Evolutionary conservation across 1,140 invertebrate species (phyloP).

Genomic region (Drosophila parabipectinata): DNA sequence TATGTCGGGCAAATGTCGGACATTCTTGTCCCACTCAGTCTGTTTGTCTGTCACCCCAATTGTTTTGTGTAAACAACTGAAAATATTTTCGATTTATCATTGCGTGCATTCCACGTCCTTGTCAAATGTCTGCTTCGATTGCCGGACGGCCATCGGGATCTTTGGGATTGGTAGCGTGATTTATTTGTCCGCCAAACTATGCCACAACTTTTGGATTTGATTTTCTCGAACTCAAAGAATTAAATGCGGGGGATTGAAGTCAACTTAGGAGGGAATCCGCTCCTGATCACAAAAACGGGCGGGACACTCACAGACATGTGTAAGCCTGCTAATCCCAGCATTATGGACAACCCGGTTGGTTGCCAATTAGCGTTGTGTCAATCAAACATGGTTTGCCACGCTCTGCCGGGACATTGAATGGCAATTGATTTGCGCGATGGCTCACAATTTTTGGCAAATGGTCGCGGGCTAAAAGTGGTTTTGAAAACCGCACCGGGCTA

Average conservation of each 20-base stretch:
- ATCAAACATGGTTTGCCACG: constrained; percentile 31
- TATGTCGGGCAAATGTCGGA: constrained; percentile 45
- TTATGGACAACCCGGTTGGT: constrained; percentile 38
- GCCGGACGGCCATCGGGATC: constrained; percentile 27
- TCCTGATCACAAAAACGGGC: constrained; percentile 9
- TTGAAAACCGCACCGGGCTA: constrained; percentile 3
- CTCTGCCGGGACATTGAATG: constrained; percentile 14
- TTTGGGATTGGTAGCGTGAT: constrained; percentile 52
- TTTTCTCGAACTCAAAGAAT: constrained; percentile 14
- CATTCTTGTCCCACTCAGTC: constrained; percentile 17
- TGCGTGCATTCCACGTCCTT: constrained; percentile 60
- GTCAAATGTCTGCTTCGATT: constrained; percentile 50
- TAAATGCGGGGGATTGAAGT: constrained; percentile 1
- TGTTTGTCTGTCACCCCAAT: constrained; percentile 38
- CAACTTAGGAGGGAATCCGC: constrained; percentile 1
- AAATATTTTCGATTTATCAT: constrained; percentile 82
- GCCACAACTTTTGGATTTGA: constrained; percentile 40
- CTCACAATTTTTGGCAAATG: constrained; percentile 14
- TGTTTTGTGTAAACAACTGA: constrained; percentile 74
- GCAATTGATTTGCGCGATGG: constrained; percentile 39
- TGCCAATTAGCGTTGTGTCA: constrained; percentile 55
- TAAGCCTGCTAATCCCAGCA: constrained; percentile 37
- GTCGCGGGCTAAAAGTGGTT: background rate
- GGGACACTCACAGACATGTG: constrained; percentile 7
- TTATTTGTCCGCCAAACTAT: constrained; percentile 62